phyloP scores from a whole-genome alignment of 2,797 vertebrate genomes.

The Manis crassicaudata region DNA sequence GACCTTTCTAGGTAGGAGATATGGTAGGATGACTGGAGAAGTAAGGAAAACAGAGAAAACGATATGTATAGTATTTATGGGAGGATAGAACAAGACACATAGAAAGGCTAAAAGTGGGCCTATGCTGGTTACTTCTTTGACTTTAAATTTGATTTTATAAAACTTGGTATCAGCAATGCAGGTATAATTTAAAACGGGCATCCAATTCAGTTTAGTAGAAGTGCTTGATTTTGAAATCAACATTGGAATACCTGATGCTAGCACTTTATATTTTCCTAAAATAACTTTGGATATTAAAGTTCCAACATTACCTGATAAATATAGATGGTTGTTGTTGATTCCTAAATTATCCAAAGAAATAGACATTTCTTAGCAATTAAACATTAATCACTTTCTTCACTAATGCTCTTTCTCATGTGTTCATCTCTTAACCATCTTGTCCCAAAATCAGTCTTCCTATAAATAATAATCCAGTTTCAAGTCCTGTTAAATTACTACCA shows the following conservation, averaged over 20 bases:
- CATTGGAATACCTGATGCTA: neutral
- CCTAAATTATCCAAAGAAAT: slow-evolving; percentile 59
- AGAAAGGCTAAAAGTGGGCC: neutral
- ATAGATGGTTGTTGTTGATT: neutral
- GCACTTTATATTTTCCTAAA: neutral
- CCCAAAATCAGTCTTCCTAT: slow-evolving; percentile 60
- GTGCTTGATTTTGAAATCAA: neutral
- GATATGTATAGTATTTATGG: neutral
- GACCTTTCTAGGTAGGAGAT: neutral
- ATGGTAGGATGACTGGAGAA: neutral
- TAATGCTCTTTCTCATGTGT: slow-evolving; percentile 24
- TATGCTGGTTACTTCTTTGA: neutral
- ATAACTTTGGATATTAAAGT: neutral
- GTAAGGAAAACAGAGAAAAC: neutral
- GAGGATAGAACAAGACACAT: neutral
- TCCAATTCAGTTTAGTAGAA: neutral
- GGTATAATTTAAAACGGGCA: neutral
- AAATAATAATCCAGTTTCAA: slow-evolving; percentile 69
- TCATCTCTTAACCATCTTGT: neutral
- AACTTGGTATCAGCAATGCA: neutral
- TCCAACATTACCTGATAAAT: neutral
- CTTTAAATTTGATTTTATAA: neutral
- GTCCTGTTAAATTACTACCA: slow-evolving; percentile 69
- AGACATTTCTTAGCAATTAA: slow-evolving; percentile 40
- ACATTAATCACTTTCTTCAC: slow-evolving; percentile 51